Base-by-base conservation (phyloP, 2,888 invertebrate genomes). In the Arrhopalites spinosus region DNA sequence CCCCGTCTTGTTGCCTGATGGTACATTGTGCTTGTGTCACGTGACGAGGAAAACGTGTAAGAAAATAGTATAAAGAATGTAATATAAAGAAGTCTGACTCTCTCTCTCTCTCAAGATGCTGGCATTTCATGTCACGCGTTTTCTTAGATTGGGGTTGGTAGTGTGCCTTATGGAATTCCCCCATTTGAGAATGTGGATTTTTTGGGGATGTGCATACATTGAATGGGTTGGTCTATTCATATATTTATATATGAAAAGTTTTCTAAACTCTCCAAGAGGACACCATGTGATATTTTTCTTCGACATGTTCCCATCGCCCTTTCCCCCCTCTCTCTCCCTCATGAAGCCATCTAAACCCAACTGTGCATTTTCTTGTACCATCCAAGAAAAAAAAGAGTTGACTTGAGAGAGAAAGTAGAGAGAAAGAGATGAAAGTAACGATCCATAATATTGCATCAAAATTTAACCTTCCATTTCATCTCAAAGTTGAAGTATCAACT, bases 391-490 rank as follows among this genome's bases (percentile, higher is more conserved):
- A 45, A 45, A 8, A 45, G n/a, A n/a, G n/a, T n/a, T n/a, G n/a
- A n/a, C n/a, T n/a, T n/a, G n/a, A n/a, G n/a, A n/a, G n/a, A n/a
- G n/a, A n/a, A n/a, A n/a, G n/a, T 20, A 20, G n/a, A n/a, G 17
- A n/a, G 20, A n/a, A 64, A 63, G 73, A 69, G 61, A 69, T 73
- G 73, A 70, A 73, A 76, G 73, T 73, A 73, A 76, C 73, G 76
- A 76, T 76, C 73, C 69, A 73, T 76, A 76, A 68, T 73, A 50
- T 67, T 64, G 69, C 76, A 76, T 76, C 73, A 76, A 76, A 76
- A 76, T 76, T 76, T 76, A 73, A 76, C 76, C 73, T 69, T 73
- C 73, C 76, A 76, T 76, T 76, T 76, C 69, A 73, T 73, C 61
- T 63, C 29, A 23, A 61, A 74, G 63, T 59, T 50, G 11, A 68